These are phyloP conservation scores for Scomberomorus guttatus DNA, from an alignment of 2,797 vertebrate species.

Conservation along the genomic window DNA sequence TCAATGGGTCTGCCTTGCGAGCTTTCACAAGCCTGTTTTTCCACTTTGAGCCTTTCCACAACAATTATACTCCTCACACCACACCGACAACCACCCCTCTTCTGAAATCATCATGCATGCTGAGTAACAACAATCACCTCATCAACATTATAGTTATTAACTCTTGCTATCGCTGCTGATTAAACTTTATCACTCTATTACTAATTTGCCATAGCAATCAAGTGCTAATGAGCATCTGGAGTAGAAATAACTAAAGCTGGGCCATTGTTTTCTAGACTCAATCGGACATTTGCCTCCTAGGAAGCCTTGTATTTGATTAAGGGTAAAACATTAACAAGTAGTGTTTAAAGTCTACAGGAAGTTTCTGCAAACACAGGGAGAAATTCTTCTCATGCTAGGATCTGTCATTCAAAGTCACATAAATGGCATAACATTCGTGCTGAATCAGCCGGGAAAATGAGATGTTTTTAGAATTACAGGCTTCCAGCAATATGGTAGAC, in stretches of 20 bases:
- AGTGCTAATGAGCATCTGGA: slow-evolving; percentile 53
- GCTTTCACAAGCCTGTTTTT: slow-evolving; percentile 26
- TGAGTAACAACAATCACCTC: slow-evolving; percentile 44
- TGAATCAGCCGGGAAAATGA: slow-evolving; percentile 12
- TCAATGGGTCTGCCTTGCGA: slow-evolving; percentile 1
- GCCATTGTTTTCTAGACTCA: slow-evolving; percentile 27
- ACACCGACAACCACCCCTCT: slow-evolving; percentile 6
- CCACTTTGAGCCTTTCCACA: slow-evolving; percentile 10
- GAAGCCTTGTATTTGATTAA: slow-evolving; percentile 76
- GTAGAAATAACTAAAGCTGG: slow-evolving; percentile 43
- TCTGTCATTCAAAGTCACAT: slow-evolving; percentile 33
- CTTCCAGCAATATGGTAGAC: background rate
- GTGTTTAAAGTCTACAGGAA: slow-evolving; percentile 78
- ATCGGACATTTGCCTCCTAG: slow-evolving; percentile 55
- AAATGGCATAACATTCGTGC: background rate
- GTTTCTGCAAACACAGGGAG: slow-evolving; percentile 46
- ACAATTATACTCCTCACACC: slow-evolving; percentile 29
- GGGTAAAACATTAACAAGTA: slow-evolving; percentile 85
- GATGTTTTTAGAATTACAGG: background rate
- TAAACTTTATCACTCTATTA: slow-evolving; percentile 52
- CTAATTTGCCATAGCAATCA: slow-evolving; percentile 39
- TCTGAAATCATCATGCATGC: slow-evolving; percentile 38
- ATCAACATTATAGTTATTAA: slow-evolving; percentile 42
- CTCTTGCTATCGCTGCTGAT: slow-evolving; percentile 47
- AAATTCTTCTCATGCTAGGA: slow-evolving; percentile 25